These are phyloP conservation scores for Drosophila aldrichi DNA, from an alignment of 2,888 invertebrate species.

Conservation along the genomic window DNA sequence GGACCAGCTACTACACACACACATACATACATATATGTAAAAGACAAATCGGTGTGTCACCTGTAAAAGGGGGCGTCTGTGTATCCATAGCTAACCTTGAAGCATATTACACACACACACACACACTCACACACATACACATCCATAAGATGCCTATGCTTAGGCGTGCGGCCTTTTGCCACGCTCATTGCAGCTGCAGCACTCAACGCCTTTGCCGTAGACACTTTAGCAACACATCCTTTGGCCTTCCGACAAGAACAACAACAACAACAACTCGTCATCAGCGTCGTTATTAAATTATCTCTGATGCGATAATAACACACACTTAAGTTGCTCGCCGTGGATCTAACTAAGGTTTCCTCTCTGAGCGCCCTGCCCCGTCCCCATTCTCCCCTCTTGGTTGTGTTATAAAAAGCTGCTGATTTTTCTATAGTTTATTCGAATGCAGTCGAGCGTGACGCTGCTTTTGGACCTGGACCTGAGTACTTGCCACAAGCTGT, in stretches of 20 bases:
- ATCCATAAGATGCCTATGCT: constrained; percentile 19
- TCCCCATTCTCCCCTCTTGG: background rate
- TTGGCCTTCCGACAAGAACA: constrained; percentile 56
- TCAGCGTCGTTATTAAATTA: constrained; percentile 81
- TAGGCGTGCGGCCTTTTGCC: constrained; percentile 32
- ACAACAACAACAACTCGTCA: constrained; percentile 41
- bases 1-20: background rate
- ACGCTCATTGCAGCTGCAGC: constrained; percentile 13
- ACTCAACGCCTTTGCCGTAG: constrained; percentile 48
- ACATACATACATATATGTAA: constrained; percentile 4
- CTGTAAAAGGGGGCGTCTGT: background rate
- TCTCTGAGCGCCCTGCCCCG: background rate
- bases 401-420: constrained; percentile 76
- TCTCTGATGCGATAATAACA: constrained; percentile 83
- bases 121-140: constrained; percentile 2
- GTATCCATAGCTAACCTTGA: constrained; percentile 59
- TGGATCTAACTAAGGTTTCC: constrained; percentile 9
- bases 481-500: constrained; percentile 60
- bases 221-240: constrained; percentile 46
- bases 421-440: constrained; percentile 80
- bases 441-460: constrained; percentile 74
- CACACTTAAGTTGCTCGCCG: constrained; percentile 77
- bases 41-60: background rate
- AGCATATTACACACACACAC: constrained; percentile 11
- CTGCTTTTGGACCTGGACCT: constrained; percentile 66